Conservation (phyloP, 2,888 invertebrate species). For the Apodemia hepburni region DNA sequence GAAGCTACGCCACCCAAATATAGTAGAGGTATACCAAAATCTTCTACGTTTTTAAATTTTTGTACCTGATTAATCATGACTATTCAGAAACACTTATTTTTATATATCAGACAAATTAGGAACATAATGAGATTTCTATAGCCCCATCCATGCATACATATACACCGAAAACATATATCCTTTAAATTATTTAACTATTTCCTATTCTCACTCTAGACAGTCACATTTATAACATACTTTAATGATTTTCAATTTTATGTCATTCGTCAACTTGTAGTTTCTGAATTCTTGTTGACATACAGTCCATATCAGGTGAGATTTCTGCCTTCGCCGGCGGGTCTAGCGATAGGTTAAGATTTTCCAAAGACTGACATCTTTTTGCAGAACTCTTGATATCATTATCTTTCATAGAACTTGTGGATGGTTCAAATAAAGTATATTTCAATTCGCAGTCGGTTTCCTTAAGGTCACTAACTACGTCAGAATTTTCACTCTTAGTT, state of each 20-base stretch:
- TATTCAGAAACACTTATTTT: background rate
- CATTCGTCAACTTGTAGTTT: slow-evolving; percentile 82
- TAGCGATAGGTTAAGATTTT: slow-evolving; percentile 72
- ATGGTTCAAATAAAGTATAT: slow-evolving; percentile 59
- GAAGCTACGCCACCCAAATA: no score
- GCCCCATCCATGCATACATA: slow-evolving; percentile 46
- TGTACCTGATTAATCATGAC: background rate
- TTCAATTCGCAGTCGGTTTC: slow-evolving; percentile 55
- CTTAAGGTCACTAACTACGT: slow-evolving; percentile 59
- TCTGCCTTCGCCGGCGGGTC: slow-evolving; percentile 56
- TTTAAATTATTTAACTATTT: slow-evolving; percentile 48
- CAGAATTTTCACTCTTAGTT: slow-evolving; percentile 83
- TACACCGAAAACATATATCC: slow-evolving; percentile 61
- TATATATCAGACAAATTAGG: slow-evolving; percentile 40
- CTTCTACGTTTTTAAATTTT: no score
- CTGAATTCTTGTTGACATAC: slow-evolving; percentile 82
- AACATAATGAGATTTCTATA: slow-evolving; percentile 55
- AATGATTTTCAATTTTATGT: slow-evolving; percentile 38
- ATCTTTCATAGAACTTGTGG: slow-evolving; percentile 50
- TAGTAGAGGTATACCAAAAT: no score
- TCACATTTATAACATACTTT: slow-evolving; percentile 23
- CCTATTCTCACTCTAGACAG: slow-evolving; percentile 41
- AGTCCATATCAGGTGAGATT: slow-evolving; percentile 78
- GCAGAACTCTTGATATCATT: slow-evolving; percentile 57
- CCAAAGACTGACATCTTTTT: slow-evolving; percentile 82